Evolutionary conservation across 2,888 invertebrate species (phyloP), one percentile per base, ranked within the genome.

Genomic region (Drosophila subquinaria): DNA sequence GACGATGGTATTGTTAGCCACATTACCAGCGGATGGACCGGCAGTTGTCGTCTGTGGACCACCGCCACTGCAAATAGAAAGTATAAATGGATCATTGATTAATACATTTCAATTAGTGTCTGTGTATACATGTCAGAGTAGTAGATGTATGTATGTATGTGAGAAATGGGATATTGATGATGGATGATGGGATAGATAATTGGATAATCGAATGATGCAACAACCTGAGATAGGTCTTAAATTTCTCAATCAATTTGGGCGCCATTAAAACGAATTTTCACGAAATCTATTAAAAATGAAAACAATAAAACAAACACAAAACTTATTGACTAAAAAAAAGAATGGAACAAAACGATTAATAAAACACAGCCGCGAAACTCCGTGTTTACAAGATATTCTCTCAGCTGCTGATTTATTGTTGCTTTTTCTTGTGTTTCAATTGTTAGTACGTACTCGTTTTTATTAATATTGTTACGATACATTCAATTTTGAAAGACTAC

Each of bases 41-140:
- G 92, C 87, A 87, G 92, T 83, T 86, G 86, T 88, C 67, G 90
- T 89, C 81, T 90, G 92, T 84, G 92, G 90, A 84, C 90, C 92
- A 84, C 92, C 92, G 87, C 91, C 92, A 92, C 93, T 93, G 83
- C 13, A 92, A 91, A 69, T 30, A 74, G 33, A 59, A 20, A 63
- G 20, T 62, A 23, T 62, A 23, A 38, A 51, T 4, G 60, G n/a
- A 43, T 23, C 17, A 69, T 71, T 45, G 23, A 70, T 69, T 42
- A 75, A 38, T 60, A 53, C n/a, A 45, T 59, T 35, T 20, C 36
- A 42, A 30, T 40, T 53, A 30, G 30, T 30, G 43, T 15, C 17
- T 11, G 20, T 17, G 6, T 17, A 4, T 30, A 6, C 3, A 27
- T 38, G 17, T 20, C 8, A 13, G 8, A 5, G 4, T 40, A 11